These are phyloP conservation scores for Tragelaphus scriptus DNA, from an alignment of 2,113 vertebrate species.

Conservation along the genomic window DNA sequence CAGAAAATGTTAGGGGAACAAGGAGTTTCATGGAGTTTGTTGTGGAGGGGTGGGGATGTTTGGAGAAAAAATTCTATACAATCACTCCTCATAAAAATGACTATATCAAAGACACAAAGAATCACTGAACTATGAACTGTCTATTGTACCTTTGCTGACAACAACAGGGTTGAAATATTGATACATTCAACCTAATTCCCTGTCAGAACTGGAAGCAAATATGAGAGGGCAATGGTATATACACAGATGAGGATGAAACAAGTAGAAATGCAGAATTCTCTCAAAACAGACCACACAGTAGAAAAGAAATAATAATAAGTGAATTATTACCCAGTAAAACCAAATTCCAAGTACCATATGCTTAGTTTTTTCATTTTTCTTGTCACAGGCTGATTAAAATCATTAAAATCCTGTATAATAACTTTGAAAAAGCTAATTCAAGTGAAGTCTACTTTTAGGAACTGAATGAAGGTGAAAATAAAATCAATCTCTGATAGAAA, in stretches of 20 bases:
- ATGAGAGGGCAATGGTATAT: not conserved
- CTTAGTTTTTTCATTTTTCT: not conserved
- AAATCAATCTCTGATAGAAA: not conserved
- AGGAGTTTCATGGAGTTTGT: not conserved
- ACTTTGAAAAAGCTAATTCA: not conserved
- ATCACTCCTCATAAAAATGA: not conserved
- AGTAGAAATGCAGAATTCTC: not conserved
- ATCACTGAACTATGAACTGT: not conserved
- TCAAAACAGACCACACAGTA: not conserved
- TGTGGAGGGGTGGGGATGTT: not conserved
- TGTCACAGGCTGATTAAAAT: constrained; percentile 1
- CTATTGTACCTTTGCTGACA: not conserved
- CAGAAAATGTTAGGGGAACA: not conserved
- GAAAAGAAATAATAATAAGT: not conserved
- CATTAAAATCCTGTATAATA: not conserved
- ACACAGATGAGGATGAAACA: not conserved
- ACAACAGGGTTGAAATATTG: not conserved
- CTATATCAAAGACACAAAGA: not conserved
- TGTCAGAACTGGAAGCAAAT: not conserved
- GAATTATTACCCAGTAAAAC: not conserved
- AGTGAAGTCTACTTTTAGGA: constrained; percentile 10
- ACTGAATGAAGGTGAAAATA: not conserved
- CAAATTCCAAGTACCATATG: not conserved
- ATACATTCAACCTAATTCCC: not conserved
- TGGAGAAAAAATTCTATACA: not conserved